Base-by-base conservation (phyloP, 2,113 vertebrate genomes). In the Melozone crissalis region DNA sequence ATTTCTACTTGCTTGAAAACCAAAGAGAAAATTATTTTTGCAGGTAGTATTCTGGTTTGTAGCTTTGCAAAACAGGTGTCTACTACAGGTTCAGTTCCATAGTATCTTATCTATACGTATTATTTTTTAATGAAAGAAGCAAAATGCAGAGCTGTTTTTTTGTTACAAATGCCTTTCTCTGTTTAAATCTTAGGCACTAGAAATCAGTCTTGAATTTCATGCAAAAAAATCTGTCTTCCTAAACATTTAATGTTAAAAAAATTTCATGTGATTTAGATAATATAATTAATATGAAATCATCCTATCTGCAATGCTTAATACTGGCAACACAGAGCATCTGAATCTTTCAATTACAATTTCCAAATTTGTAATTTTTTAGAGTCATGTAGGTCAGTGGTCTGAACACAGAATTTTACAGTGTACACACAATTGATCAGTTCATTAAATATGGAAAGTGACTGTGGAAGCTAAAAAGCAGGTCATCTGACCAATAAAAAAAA, bases 361-460 rank as follows among this genome's bases (percentile, higher is more conserved):
- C 66, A 1, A 96, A 92, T 95, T 89, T 22, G 2, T 39, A 3
- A 72, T 84, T 54, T 59, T 95, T 95, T 93, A 65, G 71, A 96
- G 57, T 78, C 72, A 27, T 73, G 75, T 94, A 86, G 89, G 66
- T 95, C 91, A 96, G 76, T 91, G 33, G 16, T 86, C 46, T 75
- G 90, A 89, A 87, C 62, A 59, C 0, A 5, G 91, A 62, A 55
- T 9, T 97, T 97, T 91, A 55, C 39, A 67, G 41, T 71, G 46
- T 24, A 74, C 68, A 93, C 33, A 90, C 41, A 97, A 89, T 95
- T 94, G 95, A 95, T 97, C 78, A 89, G 67, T 69, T 93, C 69
- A 97, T 97, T 97, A 95, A 95, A 96, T 95, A 95, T 91, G 77
- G 52, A 95, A 95, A 95, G 55, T 89, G 62, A 85, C 46, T 43